Conservation (phyloP, 2,888 invertebrate genomes). For the Tenthredo notha region DNA sequence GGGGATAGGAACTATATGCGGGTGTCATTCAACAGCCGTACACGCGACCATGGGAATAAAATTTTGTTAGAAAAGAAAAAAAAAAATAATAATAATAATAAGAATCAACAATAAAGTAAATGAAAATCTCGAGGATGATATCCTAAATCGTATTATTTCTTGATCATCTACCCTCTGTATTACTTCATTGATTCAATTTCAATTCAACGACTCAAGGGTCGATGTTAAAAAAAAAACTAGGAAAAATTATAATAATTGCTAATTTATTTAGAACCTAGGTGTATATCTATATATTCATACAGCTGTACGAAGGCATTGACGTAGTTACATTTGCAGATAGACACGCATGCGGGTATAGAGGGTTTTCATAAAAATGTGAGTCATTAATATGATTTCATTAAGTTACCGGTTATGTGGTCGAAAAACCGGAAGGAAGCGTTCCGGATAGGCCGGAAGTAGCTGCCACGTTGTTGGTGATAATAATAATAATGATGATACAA, state of each 20-base stretch:
- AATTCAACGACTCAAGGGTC: neutral
- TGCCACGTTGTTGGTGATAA: constrained; percentile 66
- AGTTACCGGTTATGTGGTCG: neutral
- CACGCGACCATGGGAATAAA: constrained; percentile 47
- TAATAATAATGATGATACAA: neutral
- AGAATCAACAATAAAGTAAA: neutral
- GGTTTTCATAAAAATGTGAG: constrained; percentile 13
- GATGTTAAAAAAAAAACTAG: neutral
- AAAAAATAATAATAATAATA: no score
- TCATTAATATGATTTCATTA: constrained; percentile 36
- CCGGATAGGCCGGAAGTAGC: constrained; percentile 67
- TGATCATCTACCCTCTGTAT: no score
- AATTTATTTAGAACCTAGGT: no score
- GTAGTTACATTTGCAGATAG: neutral
- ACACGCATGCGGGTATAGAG: neutral
- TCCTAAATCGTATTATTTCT: neutral
- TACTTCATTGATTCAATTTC: neutral
- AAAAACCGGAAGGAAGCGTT: constrained; percentile 67
- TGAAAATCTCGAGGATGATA: constrained; percentile 9
- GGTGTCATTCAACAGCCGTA: constrained; percentile 47
- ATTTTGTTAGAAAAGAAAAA: neutral
- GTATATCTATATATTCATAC: neutral
- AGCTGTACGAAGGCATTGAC: neutral
- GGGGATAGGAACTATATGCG: constrained; percentile 34
- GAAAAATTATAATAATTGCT: no score